Evolutionary conservation across 2,797 vertebrate genomes (phyloP).

Genomic region (Synanceia verrucosa): DNA sequence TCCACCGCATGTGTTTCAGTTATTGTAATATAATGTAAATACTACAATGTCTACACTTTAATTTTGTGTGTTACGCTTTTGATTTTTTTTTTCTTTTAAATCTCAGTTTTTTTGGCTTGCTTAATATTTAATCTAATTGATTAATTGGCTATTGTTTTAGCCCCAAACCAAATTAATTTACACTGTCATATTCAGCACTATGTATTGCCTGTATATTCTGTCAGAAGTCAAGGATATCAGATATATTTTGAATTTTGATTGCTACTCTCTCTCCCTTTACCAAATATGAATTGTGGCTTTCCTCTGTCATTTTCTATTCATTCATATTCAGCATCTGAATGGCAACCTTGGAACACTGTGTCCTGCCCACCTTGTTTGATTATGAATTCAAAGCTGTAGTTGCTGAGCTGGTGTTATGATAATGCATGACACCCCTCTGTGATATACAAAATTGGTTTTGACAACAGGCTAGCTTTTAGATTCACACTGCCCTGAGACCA

Average conservation of each 20-base stretch:
- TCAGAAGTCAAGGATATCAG: not conserved
- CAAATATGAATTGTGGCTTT: conserved; percentile 17
- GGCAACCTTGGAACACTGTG: conserved; percentile 51
- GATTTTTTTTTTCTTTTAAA: no score
- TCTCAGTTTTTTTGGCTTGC: not conserved
- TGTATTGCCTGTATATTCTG: not conserved
- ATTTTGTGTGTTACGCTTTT: no score
- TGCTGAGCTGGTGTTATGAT: conserved; percentile 78
- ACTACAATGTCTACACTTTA: no score
- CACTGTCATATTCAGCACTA: not conserved
- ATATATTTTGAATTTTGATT: conserved; percentile 3
- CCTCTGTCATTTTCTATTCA: conserved; percentile 18
- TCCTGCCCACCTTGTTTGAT: conserved; percentile 66
- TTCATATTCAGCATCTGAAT: conserved; percentile 34
- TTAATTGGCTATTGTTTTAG: not conserved
- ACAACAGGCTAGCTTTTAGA: conserved; percentile 70
- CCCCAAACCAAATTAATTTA: not conserved
- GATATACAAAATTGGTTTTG: conserved; percentile 78
- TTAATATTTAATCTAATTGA: not conserved
- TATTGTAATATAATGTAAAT: no score
- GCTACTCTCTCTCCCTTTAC: not conserved
- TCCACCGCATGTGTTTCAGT: no score
- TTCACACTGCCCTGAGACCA: conserved; percentile 62
- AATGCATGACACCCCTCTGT: conserved; percentile 70
- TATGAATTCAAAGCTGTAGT: conserved; percentile 67